These are phyloP conservation scores for Apis cerana DNA, from an alignment of 1,140 invertebrate genomes.

Conservation along the genomic window DNA sequence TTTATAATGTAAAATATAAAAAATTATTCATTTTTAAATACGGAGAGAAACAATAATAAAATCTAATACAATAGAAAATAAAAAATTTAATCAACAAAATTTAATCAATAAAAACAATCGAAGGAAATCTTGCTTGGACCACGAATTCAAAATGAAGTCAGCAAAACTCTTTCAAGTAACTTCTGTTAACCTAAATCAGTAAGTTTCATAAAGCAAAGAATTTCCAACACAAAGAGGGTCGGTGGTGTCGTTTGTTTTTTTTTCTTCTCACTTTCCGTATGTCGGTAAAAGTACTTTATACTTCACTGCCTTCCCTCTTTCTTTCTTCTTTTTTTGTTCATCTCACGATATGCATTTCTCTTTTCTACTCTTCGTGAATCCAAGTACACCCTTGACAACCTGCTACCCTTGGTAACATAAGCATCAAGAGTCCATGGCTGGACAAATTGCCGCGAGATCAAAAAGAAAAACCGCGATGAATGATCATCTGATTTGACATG, in stretches of 20 bases:
- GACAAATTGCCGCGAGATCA: constrained; percentile 19
- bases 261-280: not conserved
- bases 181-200: constrained; percentile 3
- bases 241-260: not conserved
- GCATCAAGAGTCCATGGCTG: not conserved
- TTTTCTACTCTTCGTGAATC: not conserved
- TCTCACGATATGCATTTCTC: not conserved
- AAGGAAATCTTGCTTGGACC: not conserved
- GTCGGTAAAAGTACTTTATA: constrained; percentile 19
- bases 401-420: not conserved
- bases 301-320: not conserved
- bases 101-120: not conserved
- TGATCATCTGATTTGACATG: not conserved
- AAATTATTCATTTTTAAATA: not conserved
- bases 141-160: not conserved
- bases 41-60: not conserved
- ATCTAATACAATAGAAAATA: not conserved
- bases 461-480: not conserved
- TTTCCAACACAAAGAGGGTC: not conserved
- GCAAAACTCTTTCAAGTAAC: constrained; percentile 1
- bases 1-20: no score
- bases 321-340: no score
- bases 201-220: constrained; percentile 9
- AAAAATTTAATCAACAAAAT: no score
- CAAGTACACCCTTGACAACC: not conserved